Evolutionary conservation across 2,797 vertebrate species (phyloP).

Genomic region (Selene dorsalis): DNA sequence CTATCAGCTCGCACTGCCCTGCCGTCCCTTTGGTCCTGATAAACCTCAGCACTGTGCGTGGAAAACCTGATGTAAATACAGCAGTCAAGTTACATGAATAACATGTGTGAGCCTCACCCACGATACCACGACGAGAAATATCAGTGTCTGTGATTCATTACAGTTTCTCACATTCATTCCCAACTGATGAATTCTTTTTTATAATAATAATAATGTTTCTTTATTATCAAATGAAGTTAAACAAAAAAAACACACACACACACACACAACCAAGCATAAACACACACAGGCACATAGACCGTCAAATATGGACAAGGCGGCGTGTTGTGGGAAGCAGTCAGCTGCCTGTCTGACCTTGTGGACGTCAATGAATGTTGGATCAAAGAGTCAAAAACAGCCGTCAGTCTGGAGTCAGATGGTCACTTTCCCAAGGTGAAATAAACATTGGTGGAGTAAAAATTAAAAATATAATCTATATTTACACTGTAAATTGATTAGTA

Average conservation of each 20-base stretch:
- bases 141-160: neutral
- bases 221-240: neutral
- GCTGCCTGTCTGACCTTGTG: constrained; percentile 72
- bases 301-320: neutral
- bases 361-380: constrained; percentile 59
- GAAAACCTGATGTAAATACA: neutral
- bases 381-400: constrained; percentile 30
- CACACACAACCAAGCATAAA: neutral
- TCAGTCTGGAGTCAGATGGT: constrained; percentile 62
- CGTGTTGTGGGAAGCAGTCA: constrained; percentile 72
- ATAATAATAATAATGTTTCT: neutral
- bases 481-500: neutral
- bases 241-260: neutral
- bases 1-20: constrained; percentile 37
- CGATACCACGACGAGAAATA: neutral
- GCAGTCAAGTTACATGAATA: neutral
- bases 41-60: constrained; percentile 2
- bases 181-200: neutral
- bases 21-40: constrained; percentile 2
- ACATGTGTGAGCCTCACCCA: neutral
- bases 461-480: neutral
- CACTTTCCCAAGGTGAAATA: constrained; percentile 64
- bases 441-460: neutral
- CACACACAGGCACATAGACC: neutral
- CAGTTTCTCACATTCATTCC: neutral